A percentile compares a stretch with the other conserved stretches of the same genome.
These are phyloP conservation scores for Paragorgia papillata DNA, from an alignment of 92 coral and sea anemone species.

Conservation along the genomic window DNA sequence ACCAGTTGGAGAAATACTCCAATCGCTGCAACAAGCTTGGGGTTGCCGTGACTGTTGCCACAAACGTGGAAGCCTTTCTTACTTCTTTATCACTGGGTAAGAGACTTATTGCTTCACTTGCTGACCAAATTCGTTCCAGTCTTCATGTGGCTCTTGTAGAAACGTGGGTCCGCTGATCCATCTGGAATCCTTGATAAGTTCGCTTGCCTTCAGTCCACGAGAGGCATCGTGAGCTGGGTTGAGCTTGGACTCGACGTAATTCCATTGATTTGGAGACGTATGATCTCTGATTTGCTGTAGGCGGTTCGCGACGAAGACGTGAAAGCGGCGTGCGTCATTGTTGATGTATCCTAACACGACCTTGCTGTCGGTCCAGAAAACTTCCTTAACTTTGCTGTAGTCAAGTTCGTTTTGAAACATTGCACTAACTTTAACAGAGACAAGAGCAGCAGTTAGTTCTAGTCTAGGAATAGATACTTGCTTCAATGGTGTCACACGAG, in stretches of 20 bases:
- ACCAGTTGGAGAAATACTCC: conserved; percentile 54
- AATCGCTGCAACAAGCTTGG: conserved; percentile 31
- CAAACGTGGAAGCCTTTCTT: conserved; percentile 11
- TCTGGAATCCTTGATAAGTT: conserved; percentile 53
- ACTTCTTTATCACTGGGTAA: conserved; percentile 54
- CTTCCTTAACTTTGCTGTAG: conserved; percentile 51
- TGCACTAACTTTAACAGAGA: conserved; percentile 41
- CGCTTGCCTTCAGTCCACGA: conserved; percentile 58
- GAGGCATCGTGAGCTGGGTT: conserved; percentile 80
- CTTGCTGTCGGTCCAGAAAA: no score
- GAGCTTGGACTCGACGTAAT: conserved; percentile 59
- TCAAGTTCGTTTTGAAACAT: conserved; percentile 46
- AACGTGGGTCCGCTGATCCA: conserved; percentile 66
- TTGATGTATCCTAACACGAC: no score
- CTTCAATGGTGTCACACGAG: conserved; percentile 59
- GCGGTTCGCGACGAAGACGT: conserved; percentile 67
- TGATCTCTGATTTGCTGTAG: conserved; percentile 67
- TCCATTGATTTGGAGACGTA: conserved; percentile 66
- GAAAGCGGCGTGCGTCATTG: no score
- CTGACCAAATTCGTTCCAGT: conserved; percentile 51
- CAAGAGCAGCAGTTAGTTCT: conserved; percentile 59
- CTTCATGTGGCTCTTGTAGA: conserved; percentile 57
- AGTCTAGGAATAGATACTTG: no score
- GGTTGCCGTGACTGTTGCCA: conserved; percentile 18
- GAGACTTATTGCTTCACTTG: conserved; percentile 6